Evolutionary conservation across 2,888 invertebrate species (phyloP).

Genomic region (Phytoseiulus persimilis): DNA sequence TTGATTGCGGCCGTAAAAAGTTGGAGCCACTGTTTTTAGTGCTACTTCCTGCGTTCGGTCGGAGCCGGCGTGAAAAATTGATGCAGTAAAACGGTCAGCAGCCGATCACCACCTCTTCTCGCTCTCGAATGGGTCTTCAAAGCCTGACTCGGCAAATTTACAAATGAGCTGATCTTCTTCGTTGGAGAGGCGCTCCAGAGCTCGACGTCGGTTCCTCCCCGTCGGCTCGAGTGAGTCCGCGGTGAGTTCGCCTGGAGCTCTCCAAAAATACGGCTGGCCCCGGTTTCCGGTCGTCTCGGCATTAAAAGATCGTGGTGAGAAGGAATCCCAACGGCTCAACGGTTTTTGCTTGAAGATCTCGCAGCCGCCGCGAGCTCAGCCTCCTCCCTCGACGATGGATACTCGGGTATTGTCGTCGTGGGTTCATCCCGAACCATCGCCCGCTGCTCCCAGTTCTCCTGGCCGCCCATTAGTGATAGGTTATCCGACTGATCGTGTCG

Average conservation of each 20-base stretch:
- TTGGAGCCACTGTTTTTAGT: background rate
- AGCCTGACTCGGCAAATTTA: background rate
- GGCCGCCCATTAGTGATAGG: background rate
- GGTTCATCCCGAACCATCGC: background rate
- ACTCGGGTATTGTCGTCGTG: background rate
- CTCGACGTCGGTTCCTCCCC: background rate
- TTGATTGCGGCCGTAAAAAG: background rate
- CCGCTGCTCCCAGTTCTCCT: background rate
- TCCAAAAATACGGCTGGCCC: too few species aligned
- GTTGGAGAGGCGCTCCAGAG: background rate
- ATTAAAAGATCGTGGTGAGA: too few species aligned
- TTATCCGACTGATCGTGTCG: background rate
- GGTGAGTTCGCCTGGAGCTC: too few species aligned
- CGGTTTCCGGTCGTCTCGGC: too few species aligned
- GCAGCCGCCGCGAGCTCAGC: too few species aligned
- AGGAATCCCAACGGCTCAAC: too few species aligned
- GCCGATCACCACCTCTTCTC: background rate
- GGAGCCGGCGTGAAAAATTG: background rate
- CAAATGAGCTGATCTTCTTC: background rate
- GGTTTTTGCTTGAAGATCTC: too few species aligned
- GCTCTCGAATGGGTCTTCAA: background rate
- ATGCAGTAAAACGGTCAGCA: background rate
- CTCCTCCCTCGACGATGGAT: background rate
- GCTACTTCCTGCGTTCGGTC: background rate
- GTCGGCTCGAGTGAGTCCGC: background rate